Evolutionary conservation across 2,888 invertebrate genomes (phyloP).

Genomic region (Meiosimyza platycephala): DNA sequence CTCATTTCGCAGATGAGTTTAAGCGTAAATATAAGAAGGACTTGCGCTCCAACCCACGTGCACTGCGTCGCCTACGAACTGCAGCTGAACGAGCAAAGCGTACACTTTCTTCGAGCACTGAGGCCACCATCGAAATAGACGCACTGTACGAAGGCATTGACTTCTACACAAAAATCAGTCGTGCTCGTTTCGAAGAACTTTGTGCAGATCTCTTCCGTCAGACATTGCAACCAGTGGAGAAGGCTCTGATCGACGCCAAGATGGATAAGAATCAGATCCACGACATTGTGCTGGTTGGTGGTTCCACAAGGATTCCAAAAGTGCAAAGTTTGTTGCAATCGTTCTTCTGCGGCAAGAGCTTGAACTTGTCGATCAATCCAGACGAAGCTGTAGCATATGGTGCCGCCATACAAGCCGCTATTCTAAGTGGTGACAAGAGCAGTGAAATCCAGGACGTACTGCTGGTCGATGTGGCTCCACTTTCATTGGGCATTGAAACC

Average conservation of each 20-base stretch:
- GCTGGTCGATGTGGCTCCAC: conserved; percentile 75
- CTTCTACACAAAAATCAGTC: conserved; percentile 77
- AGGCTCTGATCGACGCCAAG: conserved; percentile 81
- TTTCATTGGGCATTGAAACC: conserved; percentile 82
- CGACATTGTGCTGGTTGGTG: conserved; percentile 85
- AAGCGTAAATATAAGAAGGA: conserved; percentile 82
- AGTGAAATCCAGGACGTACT: conserved; percentile 80
- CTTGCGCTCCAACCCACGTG: conserved; percentile 73
- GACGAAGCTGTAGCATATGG: conserved; percentile 86
- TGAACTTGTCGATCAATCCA: conserved; percentile 82
- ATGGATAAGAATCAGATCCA: conserved; percentile 81
- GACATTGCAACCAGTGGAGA: conserved; percentile 82
- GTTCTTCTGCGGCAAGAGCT: conserved; percentile 79
- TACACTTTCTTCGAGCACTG: conserved; percentile 80
- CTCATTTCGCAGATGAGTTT: conserved; percentile 88
- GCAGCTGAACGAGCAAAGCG: conserved; percentile 84
- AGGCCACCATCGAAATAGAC: conserved; percentile 81
- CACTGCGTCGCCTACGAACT: conserved; percentile 77
- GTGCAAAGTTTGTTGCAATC: conserved; percentile 79
- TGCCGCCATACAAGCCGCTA: conserved; percentile 80
- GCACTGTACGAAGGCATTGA: conserved; percentile 80
- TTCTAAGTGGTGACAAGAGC: conserved; percentile 77
- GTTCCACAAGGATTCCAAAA: conserved; percentile 84
- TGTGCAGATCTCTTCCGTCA: conserved; percentile 78
- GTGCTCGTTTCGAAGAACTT: conserved; percentile 81